These are phyloP conservation scores for Alviniconcha strummeri DNA, from an alignment of 2,888 invertebrate genomes.

Conservation along the genomic window DNA sequence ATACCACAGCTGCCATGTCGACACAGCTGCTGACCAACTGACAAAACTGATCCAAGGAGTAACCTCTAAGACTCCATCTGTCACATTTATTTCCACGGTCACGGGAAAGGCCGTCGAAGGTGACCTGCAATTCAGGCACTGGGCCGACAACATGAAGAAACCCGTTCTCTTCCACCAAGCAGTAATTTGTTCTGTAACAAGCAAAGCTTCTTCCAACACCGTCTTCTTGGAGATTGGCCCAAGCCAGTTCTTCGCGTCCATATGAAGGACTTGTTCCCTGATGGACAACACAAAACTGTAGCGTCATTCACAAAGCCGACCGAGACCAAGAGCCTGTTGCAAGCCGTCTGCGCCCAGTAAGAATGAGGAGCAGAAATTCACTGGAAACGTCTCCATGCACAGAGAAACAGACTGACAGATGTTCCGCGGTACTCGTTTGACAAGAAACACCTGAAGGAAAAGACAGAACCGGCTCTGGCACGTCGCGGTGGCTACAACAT, in stretches of 20 bases:
- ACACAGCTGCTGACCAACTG: constrained; percentile 41
- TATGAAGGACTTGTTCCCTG: constrained; percentile 42
- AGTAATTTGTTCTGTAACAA: constrained; percentile 33
- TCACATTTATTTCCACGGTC: constrained; percentile 53
- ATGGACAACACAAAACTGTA: constrained; percentile 32
- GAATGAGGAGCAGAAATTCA: constrained; percentile 34
- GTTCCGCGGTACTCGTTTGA: constrained; percentile 50
- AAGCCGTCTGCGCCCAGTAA: constrained; percentile 40
- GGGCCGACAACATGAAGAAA: constrained; percentile 54
- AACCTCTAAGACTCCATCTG: constrained; percentile 31
- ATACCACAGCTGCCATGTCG: constrained; percentile 57
- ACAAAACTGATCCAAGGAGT: constrained; percentile 38
- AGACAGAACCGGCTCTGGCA: too few relatives aligned
- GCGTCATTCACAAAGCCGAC: constrained; percentile 40
- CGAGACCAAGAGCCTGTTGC: constrained; percentile 36
- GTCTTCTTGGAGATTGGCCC: constrained; percentile 62
- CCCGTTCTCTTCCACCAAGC: constrained; percentile 53
- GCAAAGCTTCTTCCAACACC: constrained; percentile 28
- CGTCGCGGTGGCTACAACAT: too few relatives aligned
- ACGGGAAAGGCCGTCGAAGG: constrained; percentile 41
- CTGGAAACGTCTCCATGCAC: constrained; percentile 36
- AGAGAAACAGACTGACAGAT: constrained; percentile 21
- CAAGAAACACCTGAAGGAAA: too few relatives aligned
- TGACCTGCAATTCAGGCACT: constrained; percentile 47
- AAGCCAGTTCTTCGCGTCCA: constrained; percentile 51